Percentiles rank a stretch among this genome's conserved stretches.
Evolutionary conservation across 2,888 invertebrate genomes (phyloP).

Genomic region (Dryomyza anilis): DNA sequence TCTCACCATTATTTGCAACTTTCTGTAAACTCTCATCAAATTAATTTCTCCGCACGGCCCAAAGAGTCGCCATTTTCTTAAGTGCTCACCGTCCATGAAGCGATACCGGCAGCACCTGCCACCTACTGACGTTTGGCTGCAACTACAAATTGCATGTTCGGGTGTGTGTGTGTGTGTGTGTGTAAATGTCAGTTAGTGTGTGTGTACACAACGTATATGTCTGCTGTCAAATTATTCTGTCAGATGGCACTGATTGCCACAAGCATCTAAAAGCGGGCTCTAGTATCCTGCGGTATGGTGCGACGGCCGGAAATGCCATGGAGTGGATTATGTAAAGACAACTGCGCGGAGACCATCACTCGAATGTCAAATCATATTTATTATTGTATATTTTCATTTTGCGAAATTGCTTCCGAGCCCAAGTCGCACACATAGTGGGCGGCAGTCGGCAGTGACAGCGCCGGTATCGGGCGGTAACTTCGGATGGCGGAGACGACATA

Average conservation of each 20-base stretch:
- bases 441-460: not conserved
- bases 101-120: not conserved
- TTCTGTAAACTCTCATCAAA: too few species aligned
- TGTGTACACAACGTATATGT: not conserved
- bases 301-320: not conserved
- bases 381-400: constrained; percentile 56
- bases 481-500: too few species aligned
- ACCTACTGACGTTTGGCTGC: not conserved
- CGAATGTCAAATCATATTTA: constrained; percentile 55
- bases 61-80: not conserved
- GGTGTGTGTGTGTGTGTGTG: not conserved
- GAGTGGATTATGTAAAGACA: constrained; percentile 1
- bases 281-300: not conserved
- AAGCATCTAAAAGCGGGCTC: not conserved
- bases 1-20: too few species aligned
- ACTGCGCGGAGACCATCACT: constrained; percentile 28
- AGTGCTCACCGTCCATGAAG: not conserved
- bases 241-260: not conserved
- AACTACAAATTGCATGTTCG: not conserved
- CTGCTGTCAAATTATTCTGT: constrained; percentile 21
- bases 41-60: not conserved
- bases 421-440: constrained; percentile 37
- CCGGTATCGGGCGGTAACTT: too few species aligned
- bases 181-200: not conserved
- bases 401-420: constrained; percentile 49